Evolutionary conservation across 2,113 vertebrate species (phyloP), one percentile per base, ranked within the genome.

Genomic region (Eonycteris spelaea): DNA sequence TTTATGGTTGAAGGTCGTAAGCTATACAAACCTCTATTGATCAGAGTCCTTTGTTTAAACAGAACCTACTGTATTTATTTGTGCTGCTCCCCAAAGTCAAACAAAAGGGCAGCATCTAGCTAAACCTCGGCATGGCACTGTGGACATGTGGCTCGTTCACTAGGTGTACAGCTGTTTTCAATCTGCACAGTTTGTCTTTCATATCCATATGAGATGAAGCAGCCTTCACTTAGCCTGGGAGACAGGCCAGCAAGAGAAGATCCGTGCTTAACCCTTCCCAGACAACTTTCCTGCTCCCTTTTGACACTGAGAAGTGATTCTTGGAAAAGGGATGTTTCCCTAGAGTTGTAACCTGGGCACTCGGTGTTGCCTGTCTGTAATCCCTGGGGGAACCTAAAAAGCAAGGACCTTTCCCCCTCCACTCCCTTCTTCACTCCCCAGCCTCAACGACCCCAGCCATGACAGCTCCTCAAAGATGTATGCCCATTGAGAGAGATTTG

Each of bases 81-180:
- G 98, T 97, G 97, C 97, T 98, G 95, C 95, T 98, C 96, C 86
- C 97, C 97, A 97, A 98, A 98, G 98, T 98, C 98, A 99, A 98
- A 99, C 98, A 98, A 98, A 98, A 98, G 97, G 98, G 98, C 98
- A 98, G 93, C 93, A 98, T 98, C 90, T 93, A 98, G 98, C 98
- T 97, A 97, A 98, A 97, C 98, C 97, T 95, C 98, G 94, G 98
- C 98, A 77, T 98, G 98, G 98, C 98, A 98, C 96, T 79, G 91
- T 93, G 98, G 98, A 96, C 98, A 97, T 98, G 98, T 98, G 98
- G 97, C 97, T 98, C 98, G 97, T 97, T 98, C 97, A 94, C 97
- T 98, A 75, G 65, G 95, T 91, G 95, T 98, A 98, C 99, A 99
- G 99, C 99, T 99, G 99, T 99, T 99, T 99, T 97, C 97, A 98